Conservation (phyloP, 2,888 invertebrate species). For the Timema podura region DNA sequence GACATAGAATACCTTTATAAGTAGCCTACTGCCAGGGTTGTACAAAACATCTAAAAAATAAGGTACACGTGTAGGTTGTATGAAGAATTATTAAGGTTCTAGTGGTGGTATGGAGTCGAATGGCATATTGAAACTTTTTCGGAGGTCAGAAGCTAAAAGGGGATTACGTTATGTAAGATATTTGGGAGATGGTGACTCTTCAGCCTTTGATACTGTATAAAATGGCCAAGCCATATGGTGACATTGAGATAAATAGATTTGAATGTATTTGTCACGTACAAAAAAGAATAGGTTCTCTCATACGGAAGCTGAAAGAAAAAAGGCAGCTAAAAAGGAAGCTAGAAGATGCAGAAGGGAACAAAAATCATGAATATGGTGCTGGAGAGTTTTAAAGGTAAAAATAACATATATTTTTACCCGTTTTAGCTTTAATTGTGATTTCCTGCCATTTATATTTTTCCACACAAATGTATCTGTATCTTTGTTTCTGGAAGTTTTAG, state of each 20-base stretch:
- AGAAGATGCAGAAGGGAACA: no score
- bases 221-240: not conserved
- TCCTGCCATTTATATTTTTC: no score
- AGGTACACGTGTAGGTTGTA: not conserved
- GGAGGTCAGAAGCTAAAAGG: not conserved
- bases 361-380: no score
- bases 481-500: no score
- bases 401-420: no score
- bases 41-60: not conserved
- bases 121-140: not conserved
- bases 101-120: not conserved
- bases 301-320: conserved; percentile 1
- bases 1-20: not conserved
- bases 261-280: conserved; percentile 17
- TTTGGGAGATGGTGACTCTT: not conserved
- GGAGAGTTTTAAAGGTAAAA: no score
- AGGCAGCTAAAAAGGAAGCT: no score
- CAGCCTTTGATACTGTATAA: not conserved
- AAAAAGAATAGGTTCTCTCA: conserved; percentile 15
- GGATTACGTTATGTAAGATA: not conserved
- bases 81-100: not conserved
- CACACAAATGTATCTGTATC: no score
- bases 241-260: conserved; percentile 3
- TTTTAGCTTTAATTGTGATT: no score
- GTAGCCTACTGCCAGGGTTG: not conserved